Base-by-base conservation (phyloP, 2,797 vertebrate genomes). In the Periparus ater region DNA sequence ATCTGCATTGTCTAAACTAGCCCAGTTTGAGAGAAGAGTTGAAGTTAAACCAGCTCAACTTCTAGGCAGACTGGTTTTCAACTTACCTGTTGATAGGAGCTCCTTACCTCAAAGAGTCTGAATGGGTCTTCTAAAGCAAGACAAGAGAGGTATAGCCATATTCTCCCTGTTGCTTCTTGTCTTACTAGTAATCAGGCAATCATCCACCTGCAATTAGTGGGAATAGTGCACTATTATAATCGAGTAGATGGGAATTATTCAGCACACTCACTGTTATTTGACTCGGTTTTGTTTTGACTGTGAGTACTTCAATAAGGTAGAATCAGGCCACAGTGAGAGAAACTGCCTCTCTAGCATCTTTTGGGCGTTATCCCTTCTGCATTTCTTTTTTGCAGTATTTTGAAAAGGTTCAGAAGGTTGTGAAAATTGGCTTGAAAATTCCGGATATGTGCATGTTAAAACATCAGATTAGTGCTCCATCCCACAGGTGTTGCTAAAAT, bases 361-460 rank as follows among this genome's bases (percentile, higher is more conserved):
- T 48, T 6, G 10, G 42, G 9, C 3, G 4, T 85, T 63, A 85
- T 82, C 23, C 10, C 29, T 45, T 70, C 16, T 51, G n/a, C 23
- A 25, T 57, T 87, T 57, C 27, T 74, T 62, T 76, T 75, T 48
- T 85, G 25, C 36, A 72, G 30, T 71, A 42, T 82, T 88, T 83
- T 88, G 70, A 73, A 44, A 85, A 84, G 62, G 42, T 72, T 88
- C 48, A 85, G n/a, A 74, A 74, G 63, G 18, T 61, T 91, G 67
- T 63, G 36, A 85, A 88, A 91, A 95, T 45, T 26, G n/a, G 20
- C 65, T 97, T 34, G 6, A 79, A 94, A 91, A 93, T 92, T 96
- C 81, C 75, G 86, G 68, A 80, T 71, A 76, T 6, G 7, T 32
- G 85, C 58, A 44, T 91, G 36, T 87, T 83, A 85, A 85, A 94